Evolutionary conservation across 2,888 invertebrate genomes (phyloP).

Genomic region (Watsonalla cultraria): DNA sequence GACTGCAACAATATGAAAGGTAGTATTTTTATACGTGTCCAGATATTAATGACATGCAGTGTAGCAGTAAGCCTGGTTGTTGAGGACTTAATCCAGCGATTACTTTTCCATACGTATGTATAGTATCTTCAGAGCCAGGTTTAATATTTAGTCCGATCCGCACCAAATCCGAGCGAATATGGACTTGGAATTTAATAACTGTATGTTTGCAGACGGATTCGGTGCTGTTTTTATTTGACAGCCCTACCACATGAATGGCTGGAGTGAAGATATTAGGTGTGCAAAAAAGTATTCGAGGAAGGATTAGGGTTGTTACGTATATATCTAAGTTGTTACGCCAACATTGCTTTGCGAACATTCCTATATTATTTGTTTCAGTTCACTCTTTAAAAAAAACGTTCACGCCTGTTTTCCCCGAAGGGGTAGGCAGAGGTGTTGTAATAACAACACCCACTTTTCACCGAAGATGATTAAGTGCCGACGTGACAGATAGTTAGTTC

Average conservation of each 20-base stretch:
- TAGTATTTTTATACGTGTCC: neutral
- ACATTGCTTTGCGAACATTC: neutral
- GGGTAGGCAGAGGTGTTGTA: too few relatives aligned
- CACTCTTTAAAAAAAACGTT: too few relatives aligned
- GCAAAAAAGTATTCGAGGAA: neutral
- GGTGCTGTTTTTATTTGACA: constrained; percentile 29
- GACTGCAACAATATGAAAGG: too few relatives aligned
- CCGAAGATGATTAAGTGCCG: too few relatives aligned
- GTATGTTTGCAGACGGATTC: constrained; percentile 40
- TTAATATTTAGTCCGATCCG: constrained; percentile 64
- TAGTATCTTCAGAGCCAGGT: constrained; percentile 33
- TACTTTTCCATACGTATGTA: constrained; percentile 63
- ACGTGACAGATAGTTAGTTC: too few relatives aligned
- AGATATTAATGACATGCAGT: constrained; percentile 8
- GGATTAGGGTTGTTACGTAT: neutral
- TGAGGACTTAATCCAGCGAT: constrained; percentile 49
- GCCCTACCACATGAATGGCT: neutral
- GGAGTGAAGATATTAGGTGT: neutral
- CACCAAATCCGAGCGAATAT: constrained; percentile 32
- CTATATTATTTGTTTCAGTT: too few relatives aligned
- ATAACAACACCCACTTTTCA: too few relatives aligned
- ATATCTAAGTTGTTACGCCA: too few relatives aligned
- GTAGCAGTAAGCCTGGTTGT: constrained; percentile 34
- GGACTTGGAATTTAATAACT: constrained; percentile 53
- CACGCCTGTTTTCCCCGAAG: too few relatives aligned